phyloP scores from a whole-genome alignment of 2,888 invertebrate genomes.

The Pediacus dermestoides region DNA sequence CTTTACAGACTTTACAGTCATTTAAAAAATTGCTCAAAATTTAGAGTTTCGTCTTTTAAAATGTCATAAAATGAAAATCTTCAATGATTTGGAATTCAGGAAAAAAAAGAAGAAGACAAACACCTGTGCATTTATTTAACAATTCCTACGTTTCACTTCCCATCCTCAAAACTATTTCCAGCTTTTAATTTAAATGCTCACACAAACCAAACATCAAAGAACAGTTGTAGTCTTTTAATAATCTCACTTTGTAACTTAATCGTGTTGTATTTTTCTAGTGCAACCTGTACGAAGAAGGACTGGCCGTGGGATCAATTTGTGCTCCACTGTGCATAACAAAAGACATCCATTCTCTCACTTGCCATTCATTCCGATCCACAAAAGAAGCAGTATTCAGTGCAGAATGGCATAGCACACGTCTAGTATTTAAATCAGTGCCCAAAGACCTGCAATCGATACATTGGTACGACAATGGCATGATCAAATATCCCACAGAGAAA shows the following conservation, averaged over 20 bases:
- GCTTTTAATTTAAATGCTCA: no score
- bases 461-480: conserved; percentile 49
- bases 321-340: conserved; percentile 57
- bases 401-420: conserved; percentile 55
- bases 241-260: conserved; percentile 5
- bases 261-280: conserved; percentile 51
- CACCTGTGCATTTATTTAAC: no score
- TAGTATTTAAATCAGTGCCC: conserved; percentile 57
- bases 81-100: no score
- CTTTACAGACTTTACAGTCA: no score
- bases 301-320: conserved; percentile 62
- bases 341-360: conserved; percentile 56
- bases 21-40: no score
- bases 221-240: no score
- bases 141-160: no score
- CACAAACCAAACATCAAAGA: no score
- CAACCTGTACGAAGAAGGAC: conserved; percentile 52
- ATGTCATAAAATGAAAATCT: no score
- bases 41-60: no score
- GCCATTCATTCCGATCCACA: conserved; percentile 59
- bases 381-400: conserved; percentile 62
- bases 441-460: conserved; percentile 48
- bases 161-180: no score
- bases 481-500: conserved; percentile 54
- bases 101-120: no score